Evolutionary conservation across 2,797 vertebrate genomes (phyloP).

Genomic region (Pipistrellus kuhlii): DNA sequence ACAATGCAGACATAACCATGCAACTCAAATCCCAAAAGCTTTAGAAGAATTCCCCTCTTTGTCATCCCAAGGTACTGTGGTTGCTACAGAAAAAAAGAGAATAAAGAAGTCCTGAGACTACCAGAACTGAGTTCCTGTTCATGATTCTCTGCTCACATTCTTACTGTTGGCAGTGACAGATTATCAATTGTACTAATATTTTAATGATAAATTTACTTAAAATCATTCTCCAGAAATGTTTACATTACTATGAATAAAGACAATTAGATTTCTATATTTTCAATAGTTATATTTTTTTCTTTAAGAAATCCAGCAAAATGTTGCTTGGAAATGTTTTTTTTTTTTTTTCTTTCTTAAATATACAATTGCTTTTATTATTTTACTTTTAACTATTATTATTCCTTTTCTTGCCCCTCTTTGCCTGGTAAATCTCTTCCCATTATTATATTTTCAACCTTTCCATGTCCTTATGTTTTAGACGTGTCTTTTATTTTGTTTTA

Average conservation of each 20-base stretch:
- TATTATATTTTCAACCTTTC: background rate
- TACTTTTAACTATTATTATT: background rate
- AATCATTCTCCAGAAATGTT: background rate
- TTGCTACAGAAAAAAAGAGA: background rate
- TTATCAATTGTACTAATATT: background rate
- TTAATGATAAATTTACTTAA: background rate
- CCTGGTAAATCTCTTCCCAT: background rate
- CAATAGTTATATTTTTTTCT: constrained; percentile 5
- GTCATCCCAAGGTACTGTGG: background rate
- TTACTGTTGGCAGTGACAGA: background rate
- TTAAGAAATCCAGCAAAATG: background rate
- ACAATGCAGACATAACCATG: background rate
- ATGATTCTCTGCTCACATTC: background rate
- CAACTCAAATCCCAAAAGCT: background rate
- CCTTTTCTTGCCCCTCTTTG: background rate
- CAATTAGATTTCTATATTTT: background rate
- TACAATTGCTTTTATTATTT: background rate
- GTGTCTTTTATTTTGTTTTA: background rate
- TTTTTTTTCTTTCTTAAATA: background rate
- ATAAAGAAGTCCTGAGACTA: background rate
- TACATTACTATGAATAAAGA: background rate
- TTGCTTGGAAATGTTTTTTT: background rate
- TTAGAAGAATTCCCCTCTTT: background rate
- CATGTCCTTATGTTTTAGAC: background rate
- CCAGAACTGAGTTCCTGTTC: background rate